Conservation (phyloP, 2,888 invertebrate species). For the Platycheirus rosarum region DNA sequence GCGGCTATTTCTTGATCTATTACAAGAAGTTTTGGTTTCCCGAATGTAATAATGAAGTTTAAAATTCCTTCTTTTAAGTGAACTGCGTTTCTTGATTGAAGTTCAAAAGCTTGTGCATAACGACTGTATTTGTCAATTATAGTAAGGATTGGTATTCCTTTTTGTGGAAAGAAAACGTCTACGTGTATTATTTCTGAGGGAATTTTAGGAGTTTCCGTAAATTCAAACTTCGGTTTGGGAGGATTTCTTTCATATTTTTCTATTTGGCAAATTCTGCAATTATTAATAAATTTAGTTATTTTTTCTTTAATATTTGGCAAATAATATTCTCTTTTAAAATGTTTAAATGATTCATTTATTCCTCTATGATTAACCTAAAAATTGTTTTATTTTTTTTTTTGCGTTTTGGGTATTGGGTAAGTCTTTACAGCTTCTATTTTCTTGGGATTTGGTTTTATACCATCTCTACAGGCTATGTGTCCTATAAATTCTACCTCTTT, state of each 20-base stretch:
- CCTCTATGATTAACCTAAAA: too few species aligned
- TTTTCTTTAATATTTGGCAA: too few species aligned
- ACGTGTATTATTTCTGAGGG: slow-evolving; percentile 18
- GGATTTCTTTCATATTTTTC: neutral
- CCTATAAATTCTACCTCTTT: too few species aligned
- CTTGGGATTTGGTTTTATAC: too few species aligned
- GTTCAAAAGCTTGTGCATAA: slow-evolving; percentile 7
- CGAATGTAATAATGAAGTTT: slow-evolving; percentile 17
- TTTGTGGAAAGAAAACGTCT: slow-evolving; percentile 17
- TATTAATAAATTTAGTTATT: too few species aligned
- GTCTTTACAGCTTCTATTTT: too few species aligned
- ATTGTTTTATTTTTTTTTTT: too few species aligned
- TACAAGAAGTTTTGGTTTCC: slow-evolving; percentile 16
- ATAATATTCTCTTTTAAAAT: too few species aligned
- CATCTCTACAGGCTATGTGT: too few species aligned
- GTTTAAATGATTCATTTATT: too few species aligned
- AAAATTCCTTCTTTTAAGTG: slow-evolving; percentile 31
- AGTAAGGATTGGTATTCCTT: slow-evolving; percentile 8
- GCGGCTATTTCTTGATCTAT: slow-evolving; percentile 25
- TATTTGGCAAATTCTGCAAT: too few species aligned
- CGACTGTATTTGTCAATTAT: slow-evolving; percentile 19
- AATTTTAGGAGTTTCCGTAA: neutral
- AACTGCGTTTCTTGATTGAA: slow-evolving; percentile 16
- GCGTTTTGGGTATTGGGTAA: too few species aligned
- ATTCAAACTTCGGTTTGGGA: neutral